Conservation (phyloP, 1,140 invertebrate species). For the Lordiphosa stackelbergi region DNA sequence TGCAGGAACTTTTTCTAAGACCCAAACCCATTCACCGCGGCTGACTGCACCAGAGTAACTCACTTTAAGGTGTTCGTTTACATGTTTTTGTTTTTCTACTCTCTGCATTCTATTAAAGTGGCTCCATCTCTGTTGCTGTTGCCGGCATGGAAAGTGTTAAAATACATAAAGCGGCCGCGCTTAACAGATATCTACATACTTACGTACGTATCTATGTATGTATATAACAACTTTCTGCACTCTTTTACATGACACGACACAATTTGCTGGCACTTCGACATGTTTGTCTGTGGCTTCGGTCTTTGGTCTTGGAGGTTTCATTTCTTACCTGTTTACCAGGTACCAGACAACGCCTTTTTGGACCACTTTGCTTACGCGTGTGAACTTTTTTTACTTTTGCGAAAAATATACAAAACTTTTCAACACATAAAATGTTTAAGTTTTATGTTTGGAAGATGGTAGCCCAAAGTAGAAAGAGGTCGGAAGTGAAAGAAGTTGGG, state of each 20-base stretch:
- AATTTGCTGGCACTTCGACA: constrained; percentile 70
- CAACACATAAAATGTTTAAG: constrained; percentile 61
- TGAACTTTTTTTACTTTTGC: constrained; percentile 54
- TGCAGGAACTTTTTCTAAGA: constrained; percentile 15
- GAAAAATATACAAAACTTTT: constrained; percentile 54
- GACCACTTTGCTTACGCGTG: constrained; percentile 62
- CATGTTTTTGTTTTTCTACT: constrained; percentile 42
- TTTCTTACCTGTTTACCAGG: constrained; percentile 9
- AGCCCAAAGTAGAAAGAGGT: neutral
- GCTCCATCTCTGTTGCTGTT: constrained; percentile 11
- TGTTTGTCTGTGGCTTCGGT: constrained; percentile 60
- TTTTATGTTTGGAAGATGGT: constrained; percentile 29
- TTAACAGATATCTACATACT: constrained; percentile 36
- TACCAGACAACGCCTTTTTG: constrained; percentile 24
- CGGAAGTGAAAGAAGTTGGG: constrained; percentile 6
- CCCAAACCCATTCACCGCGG: constrained; percentile 1
- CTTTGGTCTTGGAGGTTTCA: neutral
- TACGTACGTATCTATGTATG: constrained; percentile 10
- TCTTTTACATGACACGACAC: constrained; percentile 68
- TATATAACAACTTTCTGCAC: constrained; percentile 55
- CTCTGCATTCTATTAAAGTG: constrained; percentile 18
- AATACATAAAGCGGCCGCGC: constrained; percentile 61
- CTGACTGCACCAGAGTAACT: constrained; percentile 50
- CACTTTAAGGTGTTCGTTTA: constrained; percentile 65
- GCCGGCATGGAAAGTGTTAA: constrained; percentile 55